These are phyloP conservation scores for Chelmon rostratus DNA, from an alignment of 2,797 vertebrate genomes.

Conservation along the genomic window DNA sequence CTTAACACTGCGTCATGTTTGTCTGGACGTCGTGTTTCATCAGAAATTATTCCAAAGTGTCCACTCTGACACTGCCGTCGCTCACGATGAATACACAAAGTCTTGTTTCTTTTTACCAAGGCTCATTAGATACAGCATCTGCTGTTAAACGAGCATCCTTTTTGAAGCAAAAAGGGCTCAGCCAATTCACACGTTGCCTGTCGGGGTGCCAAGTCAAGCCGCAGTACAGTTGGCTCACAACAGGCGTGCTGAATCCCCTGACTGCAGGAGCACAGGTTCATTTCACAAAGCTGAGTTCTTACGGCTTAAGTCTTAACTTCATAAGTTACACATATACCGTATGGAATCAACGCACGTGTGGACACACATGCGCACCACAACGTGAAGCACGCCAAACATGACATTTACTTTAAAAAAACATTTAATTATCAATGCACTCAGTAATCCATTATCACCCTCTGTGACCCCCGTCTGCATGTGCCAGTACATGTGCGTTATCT, in stretches of 20 bases:
- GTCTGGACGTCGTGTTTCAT: not conserved
- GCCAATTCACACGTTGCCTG: constrained; percentile 9
- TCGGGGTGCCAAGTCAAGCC: constrained; percentile 21
- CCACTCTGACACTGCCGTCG: not conserved
- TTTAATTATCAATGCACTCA: constrained; percentile 23
- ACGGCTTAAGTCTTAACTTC: constrained; percentile 18
- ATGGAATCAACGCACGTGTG: not conserved
- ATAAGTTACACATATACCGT: constrained; percentile 33
- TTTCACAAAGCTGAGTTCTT: constrained; percentile 34
- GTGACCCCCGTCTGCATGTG: not conserved
- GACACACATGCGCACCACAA: not conserved
- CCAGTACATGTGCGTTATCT: not conserved
- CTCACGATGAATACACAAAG: not conserved
- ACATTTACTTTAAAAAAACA: not conserved
- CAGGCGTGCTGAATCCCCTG: constrained; percentile 7
- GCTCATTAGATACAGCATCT: constrained; percentile 3
- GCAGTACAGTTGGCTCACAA: constrained; percentile 1
- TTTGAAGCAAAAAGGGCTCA: constrained; percentile 19
- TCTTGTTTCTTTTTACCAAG: not conserved
- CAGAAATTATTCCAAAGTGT: not conserved
- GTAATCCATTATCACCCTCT: not conserved
- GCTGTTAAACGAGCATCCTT: constrained; percentile 18
- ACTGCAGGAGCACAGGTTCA: constrained; percentile 14
- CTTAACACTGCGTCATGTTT: not conserved
- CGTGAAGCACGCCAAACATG: not conserved